Evolutionary conservation across 2,113 vertebrate species (phyloP), one percentile per base, ranked within the genome.

Genomic region (Hemiscyllium ocellatum): DNA sequence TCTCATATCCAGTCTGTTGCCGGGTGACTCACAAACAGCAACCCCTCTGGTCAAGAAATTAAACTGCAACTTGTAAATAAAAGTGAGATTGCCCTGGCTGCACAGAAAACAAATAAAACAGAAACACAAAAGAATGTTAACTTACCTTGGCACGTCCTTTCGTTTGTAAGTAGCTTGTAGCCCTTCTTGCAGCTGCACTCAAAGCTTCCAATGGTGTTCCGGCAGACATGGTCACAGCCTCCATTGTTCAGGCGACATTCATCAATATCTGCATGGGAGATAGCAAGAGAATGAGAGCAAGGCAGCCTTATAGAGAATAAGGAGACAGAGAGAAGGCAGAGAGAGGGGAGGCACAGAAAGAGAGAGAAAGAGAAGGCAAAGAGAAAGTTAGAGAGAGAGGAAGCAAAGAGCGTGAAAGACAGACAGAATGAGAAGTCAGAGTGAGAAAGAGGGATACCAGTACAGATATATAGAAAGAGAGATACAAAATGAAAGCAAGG

Each of bases 141-240:
- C 97, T 96, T 96, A 99, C 99, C 99, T 98, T 99, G 99, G 97
- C 99, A 99, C 72, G 98, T 99, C 96, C 99, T 98, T 96, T 99
- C 99, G 4, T 99, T 99, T 97, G 99, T 99, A 97, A 99, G 98
- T 96, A 95, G 94, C 19, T 99, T 99, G 97, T 99, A 99, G 96
- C 99, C 99, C 96, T 99, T 99, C 97, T 98, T 99, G 97, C 99
- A 99, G 98, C 99, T 99, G 98, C 99, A 99, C 96, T 99, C 99
- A 0, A 99, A 99, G 97, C 99, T 99, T 96, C 99, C 99, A 96
- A 99, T 99, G 0, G 99, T 99, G 98, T 99, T 99, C 96, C 99
- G 98, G 97, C 99, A 99, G 97, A 99, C 98, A 96, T 99, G 99
- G 97, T 99, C 99, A 29, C 99, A 99, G 95, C 99, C 99, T 0